Evolutionary conservation across 2,888 invertebrate genomes (phyloP).

Genomic region (Archips crataeganus): DNA sequence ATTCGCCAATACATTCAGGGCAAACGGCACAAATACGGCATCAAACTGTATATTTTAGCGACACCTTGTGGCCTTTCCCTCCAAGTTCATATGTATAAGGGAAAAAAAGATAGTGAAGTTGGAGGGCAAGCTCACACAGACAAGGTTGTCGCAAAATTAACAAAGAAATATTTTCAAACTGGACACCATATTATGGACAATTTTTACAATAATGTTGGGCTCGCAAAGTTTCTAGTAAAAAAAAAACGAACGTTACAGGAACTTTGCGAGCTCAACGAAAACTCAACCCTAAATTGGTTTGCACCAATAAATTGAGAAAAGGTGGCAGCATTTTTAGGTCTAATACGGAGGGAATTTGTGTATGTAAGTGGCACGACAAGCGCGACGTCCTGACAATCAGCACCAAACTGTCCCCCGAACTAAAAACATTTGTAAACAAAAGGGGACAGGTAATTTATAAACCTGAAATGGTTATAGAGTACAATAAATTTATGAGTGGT

Average conservation of each 20-base stretch:
- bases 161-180: too few species aligned
- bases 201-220: too few species aligned
- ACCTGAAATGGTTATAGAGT: not conserved
- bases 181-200: too few species aligned
- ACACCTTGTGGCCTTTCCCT: constrained; percentile 54
- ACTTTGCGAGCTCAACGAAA: not conserved
- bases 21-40: constrained; percentile 60
- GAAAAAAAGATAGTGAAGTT: not conserved
- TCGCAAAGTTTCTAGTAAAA: too few species aligned
- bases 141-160: too few species aligned
- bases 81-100: constrained; percentile 8
- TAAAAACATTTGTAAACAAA: not conserved
- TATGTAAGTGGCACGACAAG: not conserved
- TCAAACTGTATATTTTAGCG: constrained; percentile 59
- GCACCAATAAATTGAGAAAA: not conserved
- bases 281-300: not conserved
- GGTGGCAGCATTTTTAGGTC: not conserved
- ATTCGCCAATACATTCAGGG: too few species aligned
- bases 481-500: constrained; percentile 6
- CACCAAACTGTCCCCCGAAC: not conserved
- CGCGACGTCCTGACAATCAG: not conserved
- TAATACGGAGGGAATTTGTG: not conserved
- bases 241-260: too few species aligned
- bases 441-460: not conserved
- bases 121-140: too few species aligned